Conservation (phyloP, 2,113 vertebrate species). For the Antechinus stuartii region DNA sequence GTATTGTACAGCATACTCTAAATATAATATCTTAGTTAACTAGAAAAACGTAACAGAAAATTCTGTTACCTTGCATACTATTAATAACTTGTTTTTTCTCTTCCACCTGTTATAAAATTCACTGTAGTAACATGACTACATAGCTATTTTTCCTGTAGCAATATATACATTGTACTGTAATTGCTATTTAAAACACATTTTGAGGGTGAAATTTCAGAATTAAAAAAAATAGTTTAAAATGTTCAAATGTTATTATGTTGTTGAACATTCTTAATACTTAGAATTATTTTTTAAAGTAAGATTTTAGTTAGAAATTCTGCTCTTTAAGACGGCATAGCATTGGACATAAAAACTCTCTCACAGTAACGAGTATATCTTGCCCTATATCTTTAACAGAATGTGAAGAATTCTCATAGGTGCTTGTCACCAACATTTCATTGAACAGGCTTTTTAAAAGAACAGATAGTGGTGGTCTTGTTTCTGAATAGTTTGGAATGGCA, state of each 20-base stretch:
- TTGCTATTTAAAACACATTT: neutral
- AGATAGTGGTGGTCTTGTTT: conserved; percentile 70
- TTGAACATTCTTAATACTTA: neutral
- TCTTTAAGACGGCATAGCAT: neutral
- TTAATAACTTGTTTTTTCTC: neutral
- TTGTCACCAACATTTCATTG: neutral
- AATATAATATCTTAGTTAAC: conserved; percentile 70
- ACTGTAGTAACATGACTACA: neutral
- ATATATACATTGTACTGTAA: conserved; percentile 1
- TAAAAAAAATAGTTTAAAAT: conserved; percentile 35
- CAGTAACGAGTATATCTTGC: neutral
- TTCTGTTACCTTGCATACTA: conserved; percentile 28
- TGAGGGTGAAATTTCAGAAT: neutral
- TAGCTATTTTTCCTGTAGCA: conserved; percentile 8
- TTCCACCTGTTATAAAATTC: neutral
- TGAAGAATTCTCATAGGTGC: conserved; percentile 60
- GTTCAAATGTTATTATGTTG: conserved; percentile 8
- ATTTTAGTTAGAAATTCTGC: conserved; percentile 28
- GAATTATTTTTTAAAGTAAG: neutral
- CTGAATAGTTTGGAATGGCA: conserved; percentile 69
- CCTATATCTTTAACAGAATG: conserved; percentile 38
- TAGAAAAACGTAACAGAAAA: conserved; percentile 63
- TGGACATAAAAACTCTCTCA: conserved; percentile 22
- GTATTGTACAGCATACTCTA: conserved; percentile 47
- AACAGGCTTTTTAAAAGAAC: conserved; percentile 69